Evolutionary conservation across 2,797 vertebrate species (phyloP), one percentile per base, ranked within the genome.

Genomic region (Anguilla megastoma): DNA sequence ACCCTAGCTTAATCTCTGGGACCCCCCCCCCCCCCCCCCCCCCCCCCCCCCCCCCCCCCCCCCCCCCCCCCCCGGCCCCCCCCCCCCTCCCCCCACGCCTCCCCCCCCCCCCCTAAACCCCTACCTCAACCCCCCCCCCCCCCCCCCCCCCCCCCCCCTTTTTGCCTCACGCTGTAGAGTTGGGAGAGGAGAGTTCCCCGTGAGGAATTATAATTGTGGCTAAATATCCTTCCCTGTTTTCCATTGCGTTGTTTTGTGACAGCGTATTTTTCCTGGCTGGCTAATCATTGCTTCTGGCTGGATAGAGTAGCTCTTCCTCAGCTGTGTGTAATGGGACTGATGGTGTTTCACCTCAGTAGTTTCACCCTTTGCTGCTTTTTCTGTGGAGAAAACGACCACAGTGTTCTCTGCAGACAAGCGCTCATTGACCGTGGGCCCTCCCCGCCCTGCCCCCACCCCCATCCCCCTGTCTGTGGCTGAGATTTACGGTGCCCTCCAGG

Each of bases 401-500:
- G 33, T 8, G 36, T 76, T 86, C 63, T 86, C 86, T 85, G 63
- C 84, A 87, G 86, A 36, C 89, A 88, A 80, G 76, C n/a, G 71
- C 86, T 54, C 48, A 74, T 86, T 79, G 88, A 85, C 83, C n/a
- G 88, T 88, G 83, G 89, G 87, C 88, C 74, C 89, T 76, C 86
- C 79, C 4, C 5, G 30, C 7, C 12, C n/a, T n/a, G n/a, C 36
- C 74, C 74, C 0, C 16, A 5, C 18, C 84, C 16, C 0, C 16
- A 90, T 88, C 88, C 36, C 36, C 36, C 16, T 5, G 87, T 90
- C 85, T 91, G 88, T 4, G 88, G 86, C 74, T 88, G 92, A 90
- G 91, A 93, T 90, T 92, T 89, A 85, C 86, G 0, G 87, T 87
- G 90, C 91, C 92, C 91, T 92, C 91, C 90, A 89, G 85, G 85